Percentiles rank a stretch among this genome's conserved stretches.
These are phyloP conservation scores for Phrynosoma blainvillii DNA, from an alignment of 2,113 vertebrate species.

Conservation along the genomic window DNA sequence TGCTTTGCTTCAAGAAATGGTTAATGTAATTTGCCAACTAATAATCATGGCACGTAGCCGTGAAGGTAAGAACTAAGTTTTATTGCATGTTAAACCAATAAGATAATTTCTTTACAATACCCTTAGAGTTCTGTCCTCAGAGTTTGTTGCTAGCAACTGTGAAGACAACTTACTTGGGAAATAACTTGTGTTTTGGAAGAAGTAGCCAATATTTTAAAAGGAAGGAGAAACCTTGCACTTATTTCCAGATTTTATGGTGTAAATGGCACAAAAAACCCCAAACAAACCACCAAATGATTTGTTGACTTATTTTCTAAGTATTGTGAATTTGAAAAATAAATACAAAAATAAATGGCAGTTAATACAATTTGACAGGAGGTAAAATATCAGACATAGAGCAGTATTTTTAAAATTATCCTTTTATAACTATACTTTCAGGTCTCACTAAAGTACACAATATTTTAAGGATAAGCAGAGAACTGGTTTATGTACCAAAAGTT, in stretches of 20 bases:
- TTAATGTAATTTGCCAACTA: constrained; percentile 97
- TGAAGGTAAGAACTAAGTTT: constrained; percentile 84
- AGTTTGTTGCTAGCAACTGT: neutral
- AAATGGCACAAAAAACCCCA: neutral
- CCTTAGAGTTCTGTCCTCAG: neutral
- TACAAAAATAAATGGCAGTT: neutral
- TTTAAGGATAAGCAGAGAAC: neutral
- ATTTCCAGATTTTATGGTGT: neutral
- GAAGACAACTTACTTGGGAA: neutral
- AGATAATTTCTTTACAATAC: neutral
- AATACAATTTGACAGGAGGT: neutral
- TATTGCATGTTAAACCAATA: neutral
- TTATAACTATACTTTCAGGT: neutral
- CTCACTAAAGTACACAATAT: neutral
- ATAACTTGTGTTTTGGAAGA: neutral
- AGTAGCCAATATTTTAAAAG: neutral
- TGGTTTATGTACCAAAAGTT: neutral
- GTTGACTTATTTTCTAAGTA: neutral
- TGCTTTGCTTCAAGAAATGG: constrained; percentile 96
- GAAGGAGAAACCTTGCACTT: neutral
- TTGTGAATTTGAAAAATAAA: neutral
- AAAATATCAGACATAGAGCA: no score
- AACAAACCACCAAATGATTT: neutral
- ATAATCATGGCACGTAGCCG: constrained; percentile 98
- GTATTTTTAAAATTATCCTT: neutral